Percentiles rank a stretch among this genome's conserved stretches.
phyloP scores from a whole-genome alignment of 2,888 invertebrate genomes.

The Metacarcinus magister region DNA sequence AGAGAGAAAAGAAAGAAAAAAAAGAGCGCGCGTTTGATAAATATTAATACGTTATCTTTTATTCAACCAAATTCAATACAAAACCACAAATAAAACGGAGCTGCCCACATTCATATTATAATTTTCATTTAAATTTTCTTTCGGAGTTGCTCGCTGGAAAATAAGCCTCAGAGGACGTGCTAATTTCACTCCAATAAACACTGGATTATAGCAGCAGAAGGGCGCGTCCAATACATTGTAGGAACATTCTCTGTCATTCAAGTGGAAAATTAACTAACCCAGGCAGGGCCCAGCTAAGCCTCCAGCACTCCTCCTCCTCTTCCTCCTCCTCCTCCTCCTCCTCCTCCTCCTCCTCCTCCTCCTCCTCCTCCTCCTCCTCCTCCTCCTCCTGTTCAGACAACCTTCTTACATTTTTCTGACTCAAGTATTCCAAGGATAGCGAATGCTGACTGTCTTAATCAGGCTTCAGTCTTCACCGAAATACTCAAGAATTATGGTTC shows the following conservation, averaged over 20 bases:
- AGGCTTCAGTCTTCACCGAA: no score
- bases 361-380: constrained; percentile 26
- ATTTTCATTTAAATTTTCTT: background rate
- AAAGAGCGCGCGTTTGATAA: background rate
- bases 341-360: constrained; percentile 1
- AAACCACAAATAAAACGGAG: background rate
- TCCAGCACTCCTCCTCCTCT: background rate
- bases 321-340: background rate
- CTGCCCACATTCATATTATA: background rate
- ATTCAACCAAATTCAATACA: background rate
- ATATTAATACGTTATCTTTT: background rate
- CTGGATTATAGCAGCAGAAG: background rate
- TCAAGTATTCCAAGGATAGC: background rate
- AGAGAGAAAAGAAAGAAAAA: background rate
- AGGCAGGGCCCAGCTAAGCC: background rate
- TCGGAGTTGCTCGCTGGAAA: background rate
- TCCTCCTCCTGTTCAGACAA: background rate
- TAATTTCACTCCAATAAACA: constrained; percentile 15
- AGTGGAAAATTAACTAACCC: background rate
- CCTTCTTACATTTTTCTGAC: background rate
- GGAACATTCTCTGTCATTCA: background rate
- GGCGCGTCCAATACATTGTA: background rate
- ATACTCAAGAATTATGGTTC: background rate
- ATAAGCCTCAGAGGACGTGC: background rate
- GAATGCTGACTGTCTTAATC: no score